Conservation (phyloP, 2,797 vertebrate species). For the Typhlichthys eigenmanni region DNA sequence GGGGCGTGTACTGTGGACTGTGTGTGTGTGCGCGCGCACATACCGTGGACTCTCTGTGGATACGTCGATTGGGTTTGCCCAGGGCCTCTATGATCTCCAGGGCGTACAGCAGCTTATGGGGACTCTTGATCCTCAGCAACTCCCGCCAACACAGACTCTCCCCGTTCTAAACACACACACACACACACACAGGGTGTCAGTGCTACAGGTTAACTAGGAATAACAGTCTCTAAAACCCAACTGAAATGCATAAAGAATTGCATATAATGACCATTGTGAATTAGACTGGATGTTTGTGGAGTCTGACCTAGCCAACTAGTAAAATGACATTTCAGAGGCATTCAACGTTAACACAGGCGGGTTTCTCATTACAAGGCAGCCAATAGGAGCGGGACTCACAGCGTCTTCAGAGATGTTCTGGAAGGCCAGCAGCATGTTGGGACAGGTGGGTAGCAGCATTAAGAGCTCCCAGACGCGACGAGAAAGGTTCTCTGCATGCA, state of each 20-base stretch:
- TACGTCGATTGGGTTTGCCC: slow-evolving; percentile 95
- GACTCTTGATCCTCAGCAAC: slow-evolving; percentile 93
- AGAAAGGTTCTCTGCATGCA: slow-evolving; percentile 96
- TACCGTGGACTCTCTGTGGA: slow-evolving; percentile 90
- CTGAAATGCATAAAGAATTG: too few species aligned
- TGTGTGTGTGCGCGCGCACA: not conserved
- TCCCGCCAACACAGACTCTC: slow-evolving; percentile 96
- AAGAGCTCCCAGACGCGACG: slow-evolving; percentile 96
- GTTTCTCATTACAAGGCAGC: too few species aligned
- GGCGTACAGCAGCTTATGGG: slow-evolving; percentile 95
- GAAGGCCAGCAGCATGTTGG: slow-evolving; percentile 98
- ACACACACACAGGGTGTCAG: not conserved
- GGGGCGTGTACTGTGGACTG: not conserved
- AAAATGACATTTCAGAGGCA: too few species aligned
- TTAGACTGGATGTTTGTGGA: too few species aligned
- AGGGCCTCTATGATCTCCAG: slow-evolving; percentile 98
- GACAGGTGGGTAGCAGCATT: slow-evolving; percentile 97
- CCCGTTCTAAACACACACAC: slow-evolving; percentile 75
- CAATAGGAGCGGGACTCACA: slow-evolving; percentile 66
- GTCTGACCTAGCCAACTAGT: too few species aligned
- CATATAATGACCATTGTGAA: too few species aligned
- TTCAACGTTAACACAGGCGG: too few species aligned
- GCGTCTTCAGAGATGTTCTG: slow-evolving; percentile 96
- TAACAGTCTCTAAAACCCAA: too few species aligned
- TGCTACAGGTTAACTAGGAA: too few species aligned